Percentiles rank a stretch among this genome's conserved stretches.
phyloP scores from a whole-genome alignment of 2,888 invertebrate species.

The Steinernema carpocapsae region DNA sequence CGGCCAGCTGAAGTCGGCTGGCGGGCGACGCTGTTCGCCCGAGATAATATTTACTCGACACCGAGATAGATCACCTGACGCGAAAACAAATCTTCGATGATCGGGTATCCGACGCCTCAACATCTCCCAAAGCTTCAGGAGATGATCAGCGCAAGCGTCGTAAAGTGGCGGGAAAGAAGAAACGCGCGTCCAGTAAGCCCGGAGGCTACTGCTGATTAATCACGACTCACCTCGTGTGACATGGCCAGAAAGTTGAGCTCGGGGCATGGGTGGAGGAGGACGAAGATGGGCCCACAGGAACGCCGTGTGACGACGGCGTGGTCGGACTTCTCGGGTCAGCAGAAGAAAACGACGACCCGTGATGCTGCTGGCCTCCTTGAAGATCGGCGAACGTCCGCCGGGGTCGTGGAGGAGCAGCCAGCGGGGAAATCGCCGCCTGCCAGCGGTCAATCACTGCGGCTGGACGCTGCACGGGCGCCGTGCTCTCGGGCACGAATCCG shows the following conservation, averaged over 20 bases:
- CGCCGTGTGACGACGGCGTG: neutral
- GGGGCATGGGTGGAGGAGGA: slow-evolving; percentile 47
- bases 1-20: neutral
- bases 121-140: neutral
- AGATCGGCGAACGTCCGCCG: slow-evolving; percentile 65
- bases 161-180: slow-evolving; percentile 9
- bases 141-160: neutral
- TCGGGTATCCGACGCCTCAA: slow-evolving; percentile 22
- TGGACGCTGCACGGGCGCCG: slow-evolving; percentile 46
- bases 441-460: slow-evolving; percentile 10
- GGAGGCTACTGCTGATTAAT: slow-evolving; percentile 23
- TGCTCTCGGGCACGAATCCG: slow-evolving; percentile 50
- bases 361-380: neutral
- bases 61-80: slow-evolving; percentile 34
- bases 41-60: slow-evolving; percentile 31
- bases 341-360: neutral
- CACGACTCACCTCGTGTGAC: slow-evolving; percentile 59
- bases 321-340: slow-evolving; percentile 20
- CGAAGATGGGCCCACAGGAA: slow-evolving; percentile 37
- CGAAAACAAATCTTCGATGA: slow-evolving; percentile 30
- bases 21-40: slow-evolving; percentile 8
- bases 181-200: neutral
- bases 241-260: slow-evolving; percentile 66
- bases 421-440: slow-evolving; percentile 26
- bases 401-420: slow-evolving; percentile 41